These are phyloP conservation scores for Meteorus cinctellus DNA, from an alignment of 2,888 invertebrate genomes.

Conservation along the genomic window DNA sequence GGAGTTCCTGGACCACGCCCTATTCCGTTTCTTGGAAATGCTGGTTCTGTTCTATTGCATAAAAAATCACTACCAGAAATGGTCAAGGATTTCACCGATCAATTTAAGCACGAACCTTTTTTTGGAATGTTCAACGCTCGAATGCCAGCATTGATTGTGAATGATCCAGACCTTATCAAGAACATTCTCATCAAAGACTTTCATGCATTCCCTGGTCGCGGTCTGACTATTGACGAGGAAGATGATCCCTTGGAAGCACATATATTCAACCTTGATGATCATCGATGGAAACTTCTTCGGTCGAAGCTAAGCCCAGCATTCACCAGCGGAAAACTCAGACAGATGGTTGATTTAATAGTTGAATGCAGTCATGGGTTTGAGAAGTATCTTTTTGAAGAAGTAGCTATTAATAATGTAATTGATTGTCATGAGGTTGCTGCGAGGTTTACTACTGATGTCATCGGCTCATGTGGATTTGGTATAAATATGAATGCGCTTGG, in stretches of 20 bases:
- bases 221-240: not conserved
- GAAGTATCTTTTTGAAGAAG: conserved; percentile 66
- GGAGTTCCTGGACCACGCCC: conserved; percentile 68
- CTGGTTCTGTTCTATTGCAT: conserved; percentile 50
- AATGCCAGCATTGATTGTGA: conserved; percentile 63
- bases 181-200: conserved; percentile 68
- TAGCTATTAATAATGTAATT: conserved; percentile 39
- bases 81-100: not conserved
- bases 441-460: conserved; percentile 68
- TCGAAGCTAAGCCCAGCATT: conserved; percentile 73
- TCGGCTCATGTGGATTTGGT: conserved; percentile 69
- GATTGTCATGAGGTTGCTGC: conserved; percentile 56
- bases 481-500: conserved; percentile 64
- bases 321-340: conserved; percentile 72
- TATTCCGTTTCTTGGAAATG: conserved; percentile 63
- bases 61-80: not conserved
- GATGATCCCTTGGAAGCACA: conserved; percentile 58
- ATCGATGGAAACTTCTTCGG: conserved; percentile 73
- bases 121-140: conserved; percentile 69
- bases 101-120: conserved; percentile 43
- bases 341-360: conserved; percentile 71
- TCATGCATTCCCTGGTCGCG: conserved; percentile 55
- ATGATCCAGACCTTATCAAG: conserved; percentile 62
- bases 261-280: conserved; percentile 65
- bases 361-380: conserved; percentile 68